phyloP scores from a whole-genome alignment of 2,888 invertebrate species.

The Epicampocera succincta region DNA sequence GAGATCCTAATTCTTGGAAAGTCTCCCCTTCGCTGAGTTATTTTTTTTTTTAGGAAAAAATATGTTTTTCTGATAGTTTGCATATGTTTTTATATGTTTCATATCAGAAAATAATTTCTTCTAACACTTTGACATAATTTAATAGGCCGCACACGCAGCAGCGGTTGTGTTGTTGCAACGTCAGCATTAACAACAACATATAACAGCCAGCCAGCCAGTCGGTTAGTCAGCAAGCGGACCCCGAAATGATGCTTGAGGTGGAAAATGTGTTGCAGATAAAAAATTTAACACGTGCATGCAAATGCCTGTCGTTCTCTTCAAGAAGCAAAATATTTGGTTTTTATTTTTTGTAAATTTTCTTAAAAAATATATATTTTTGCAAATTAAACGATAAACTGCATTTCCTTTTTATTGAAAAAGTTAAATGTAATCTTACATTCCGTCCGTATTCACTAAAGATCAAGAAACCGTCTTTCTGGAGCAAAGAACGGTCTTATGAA shows the following conservation, averaged over 20 bases:
- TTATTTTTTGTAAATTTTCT: background rate
- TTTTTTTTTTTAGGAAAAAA: constrained; percentile 44
- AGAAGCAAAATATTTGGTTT: too few relatives aligned
- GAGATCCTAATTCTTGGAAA: constrained; percentile 28
- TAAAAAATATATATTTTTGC: too few relatives aligned
- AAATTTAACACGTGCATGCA: constrained; percentile 22
- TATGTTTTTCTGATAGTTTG: constrained; percentile 59
- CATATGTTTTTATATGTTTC: constrained; percentile 54
- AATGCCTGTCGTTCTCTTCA: constrained; percentile 14
- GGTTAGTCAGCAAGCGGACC: background rate
- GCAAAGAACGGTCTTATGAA: too few relatives aligned
- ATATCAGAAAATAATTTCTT: constrained; percentile 30
- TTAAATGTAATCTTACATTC: too few relatives aligned
- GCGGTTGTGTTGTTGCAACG: background rate
- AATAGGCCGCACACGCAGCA: constrained; percentile 59
- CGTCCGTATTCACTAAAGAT: too few relatives aligned
- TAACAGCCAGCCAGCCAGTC: too few relatives aligned
- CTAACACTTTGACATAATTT: constrained; percentile 61
- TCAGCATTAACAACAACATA: background rate
- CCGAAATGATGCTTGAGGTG: background rate
- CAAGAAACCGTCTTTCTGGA: too few relatives aligned
- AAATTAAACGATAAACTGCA: too few relatives aligned
- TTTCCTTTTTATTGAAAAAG: too few relatives aligned
- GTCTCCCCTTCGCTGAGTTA: constrained; percentile 30
- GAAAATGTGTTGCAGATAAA: constrained; percentile 26